A percentile compares a stretch with the other conserved stretches of the same genome.
Conservation (phyloP, 2,888 invertebrate species). For the Ormia ochracea region DNA sequence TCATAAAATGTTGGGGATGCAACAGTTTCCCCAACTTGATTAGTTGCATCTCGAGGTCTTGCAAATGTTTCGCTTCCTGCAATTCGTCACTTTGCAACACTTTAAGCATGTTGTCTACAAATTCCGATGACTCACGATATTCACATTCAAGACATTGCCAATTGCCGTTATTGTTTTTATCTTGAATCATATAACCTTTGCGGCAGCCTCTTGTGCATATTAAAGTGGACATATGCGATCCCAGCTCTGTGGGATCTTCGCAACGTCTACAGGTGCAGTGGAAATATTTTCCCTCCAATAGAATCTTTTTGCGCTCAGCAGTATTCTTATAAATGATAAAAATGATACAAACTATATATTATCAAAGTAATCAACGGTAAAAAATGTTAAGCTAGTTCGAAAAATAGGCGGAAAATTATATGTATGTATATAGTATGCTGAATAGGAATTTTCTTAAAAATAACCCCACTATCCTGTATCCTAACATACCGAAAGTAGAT, state of each 20-base stretch:
- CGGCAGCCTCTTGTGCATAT: conserved; percentile 67
- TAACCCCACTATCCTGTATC: too few relatives aligned
- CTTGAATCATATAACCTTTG: conserved; percentile 44
- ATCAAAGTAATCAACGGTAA: not conserved
- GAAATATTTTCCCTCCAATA: conserved; percentile 86
- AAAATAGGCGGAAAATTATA: too few relatives aligned
- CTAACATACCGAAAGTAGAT: too few relatives aligned
- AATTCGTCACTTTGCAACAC: conserved; percentile 77
- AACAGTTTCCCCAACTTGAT: conserved; percentile 79
- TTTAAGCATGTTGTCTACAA: conserved; percentile 77
- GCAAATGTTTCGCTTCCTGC: conserved; percentile 72
- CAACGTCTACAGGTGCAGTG: conserved; percentile 84
- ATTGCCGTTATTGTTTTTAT: conserved; percentile 53
- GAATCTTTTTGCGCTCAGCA: conserved; percentile 81
- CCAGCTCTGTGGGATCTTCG: conserved; percentile 83
- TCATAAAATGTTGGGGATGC: conserved; percentile 82
- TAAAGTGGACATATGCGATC: conserved; percentile 82
- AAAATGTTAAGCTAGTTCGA: too few relatives aligned
- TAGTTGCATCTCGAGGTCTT: conserved; percentile 77
- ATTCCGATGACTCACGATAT: conserved; percentile 68
- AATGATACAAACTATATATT: not conserved
- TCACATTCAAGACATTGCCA: conserved; percentile 72
- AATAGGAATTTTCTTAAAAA: too few relatives aligned
- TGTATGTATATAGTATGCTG: too few relatives aligned
- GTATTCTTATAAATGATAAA: conserved; percentile 79